Base-by-base conservation (phyloP, 1,140 invertebrate species). In the Linepithema humile region DNA sequence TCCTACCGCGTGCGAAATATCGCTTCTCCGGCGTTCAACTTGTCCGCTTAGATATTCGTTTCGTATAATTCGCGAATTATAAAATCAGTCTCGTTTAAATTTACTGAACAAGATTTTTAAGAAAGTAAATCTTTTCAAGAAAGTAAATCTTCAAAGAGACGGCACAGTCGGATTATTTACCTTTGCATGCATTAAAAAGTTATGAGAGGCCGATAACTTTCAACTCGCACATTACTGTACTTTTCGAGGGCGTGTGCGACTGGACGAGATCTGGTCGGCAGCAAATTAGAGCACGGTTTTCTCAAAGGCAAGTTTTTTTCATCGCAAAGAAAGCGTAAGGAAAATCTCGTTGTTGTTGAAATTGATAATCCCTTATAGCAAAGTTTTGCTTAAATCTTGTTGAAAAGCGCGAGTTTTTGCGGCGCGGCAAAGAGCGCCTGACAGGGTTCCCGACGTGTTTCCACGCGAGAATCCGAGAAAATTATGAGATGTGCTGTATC, bases 231-330 rank as follows among this genome's bases (percentile, higher is more conserved):
- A 45, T 40, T 20, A 0, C 1, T 45, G 12, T 6, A 32, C 3
- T 75, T 32, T 64, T 32, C 40, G 3, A 48, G 45, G 20, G 35
- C 17, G 12, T 26, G 35, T 29, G 6, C 15, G 0, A n/a, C n/a
- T n/a, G n/a, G n/a, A n/a, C n/a, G n/a, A n/a, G n/a, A n/a, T n/a
- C n/a, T n/a, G n/a, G n/a, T n/a, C n/a, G n/a, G n/a, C n/a, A n/a
- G n/a, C n/a, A 69, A 67, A 78, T 78, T 62, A 67, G 29, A 10
- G 23, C 20, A 50, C 32, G 45, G 9, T 17, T 64, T 23, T 40
- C 1, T 23, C 32, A 26, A 9, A 60, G n/a, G 32, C 0, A 78
- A 78, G 29, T 67, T 78, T 50, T 12, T 38, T n/a, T 7, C 40
- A 10, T 38, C 9, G 23, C 32, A 3, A 4, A 38, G 3, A 55